These are phyloP conservation scores for Rhodophaea formosa DNA, from an alignment of 2,888 invertebrate species.

Conservation along the genomic window DNA sequence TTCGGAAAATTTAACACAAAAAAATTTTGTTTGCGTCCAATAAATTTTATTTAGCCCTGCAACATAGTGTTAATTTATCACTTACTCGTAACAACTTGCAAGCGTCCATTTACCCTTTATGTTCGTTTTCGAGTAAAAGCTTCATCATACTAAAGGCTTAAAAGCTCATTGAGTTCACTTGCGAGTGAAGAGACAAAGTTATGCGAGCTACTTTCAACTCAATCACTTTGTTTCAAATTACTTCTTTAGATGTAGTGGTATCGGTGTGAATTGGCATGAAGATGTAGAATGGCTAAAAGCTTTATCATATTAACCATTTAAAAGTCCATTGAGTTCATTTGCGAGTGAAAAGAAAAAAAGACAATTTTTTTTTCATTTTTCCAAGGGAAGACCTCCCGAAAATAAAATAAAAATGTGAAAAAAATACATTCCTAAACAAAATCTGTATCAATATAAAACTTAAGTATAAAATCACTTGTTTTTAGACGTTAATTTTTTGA, in stretches of 20 bases:
- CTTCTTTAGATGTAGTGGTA: slow-evolving; percentile 34
- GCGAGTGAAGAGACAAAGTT: slow-evolving; percentile 56
- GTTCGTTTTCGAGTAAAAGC: slow-evolving; percentile 37
- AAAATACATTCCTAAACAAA: no score
- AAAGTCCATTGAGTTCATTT: no score
- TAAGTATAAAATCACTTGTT: no score
- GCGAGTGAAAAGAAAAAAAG: no score
- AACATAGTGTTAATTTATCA: background rate
- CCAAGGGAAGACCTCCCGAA: no score
- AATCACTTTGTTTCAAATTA: slow-evolving; percentile 62
- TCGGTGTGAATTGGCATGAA: no score
- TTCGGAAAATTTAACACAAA: background rate
- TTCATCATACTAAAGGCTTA: slow-evolving; percentile 53
- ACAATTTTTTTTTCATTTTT: no score
- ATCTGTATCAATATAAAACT: no score
- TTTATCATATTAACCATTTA: no score
- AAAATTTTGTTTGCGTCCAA: background rate
- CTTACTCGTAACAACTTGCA: background rate
- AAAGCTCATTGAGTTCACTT: slow-evolving; percentile 21
- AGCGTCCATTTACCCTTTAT: slow-evolving; percentile 19
- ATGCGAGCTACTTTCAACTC: slow-evolving; percentile 50
- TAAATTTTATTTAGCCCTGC: background rate
- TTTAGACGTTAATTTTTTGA: no score
- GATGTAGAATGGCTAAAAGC: no score
- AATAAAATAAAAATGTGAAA: no score